phyloP scores from a whole-genome alignment of 2,113 vertebrate species.

The Pavo muticus region DNA sequence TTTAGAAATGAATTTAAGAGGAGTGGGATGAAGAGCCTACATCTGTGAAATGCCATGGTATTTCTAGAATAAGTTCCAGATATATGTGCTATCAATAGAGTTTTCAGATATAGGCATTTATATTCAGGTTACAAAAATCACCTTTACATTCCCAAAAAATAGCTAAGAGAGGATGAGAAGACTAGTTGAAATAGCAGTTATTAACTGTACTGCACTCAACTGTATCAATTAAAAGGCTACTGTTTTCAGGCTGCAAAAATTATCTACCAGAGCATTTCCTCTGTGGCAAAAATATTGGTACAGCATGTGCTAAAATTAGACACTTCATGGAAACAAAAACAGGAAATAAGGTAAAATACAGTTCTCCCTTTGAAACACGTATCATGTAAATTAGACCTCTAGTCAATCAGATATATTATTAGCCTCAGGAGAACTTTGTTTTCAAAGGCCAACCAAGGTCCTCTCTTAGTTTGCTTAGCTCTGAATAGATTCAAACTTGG shows the following conservation, averaged over 20 bases:
- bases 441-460: conserved; percentile 21
- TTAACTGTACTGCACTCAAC: background rate
- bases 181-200: background rate
- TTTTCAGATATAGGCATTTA: background rate
- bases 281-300: background rate
- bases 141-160: background rate
- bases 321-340: background rate
- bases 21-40: background rate
- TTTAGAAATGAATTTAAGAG: background rate
- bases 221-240: background rate
- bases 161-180: background rate
- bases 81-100: background rate
- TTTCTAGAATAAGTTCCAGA: background rate
- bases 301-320: background rate
- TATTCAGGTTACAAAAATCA: background rate
- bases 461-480: conserved; percentile 18
- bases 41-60: background rate
- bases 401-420: conserved; percentile 36
- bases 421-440: conserved; percentile 27
- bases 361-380: background rate
- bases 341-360: background rate
- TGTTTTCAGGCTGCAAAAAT: background rate
- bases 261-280: background rate
- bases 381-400: background rate
- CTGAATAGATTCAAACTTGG: background rate